Evolutionary conservation across 2,797 vertebrate genomes (phyloP).

Genomic region (Pogoniulus pusillus): DNA sequence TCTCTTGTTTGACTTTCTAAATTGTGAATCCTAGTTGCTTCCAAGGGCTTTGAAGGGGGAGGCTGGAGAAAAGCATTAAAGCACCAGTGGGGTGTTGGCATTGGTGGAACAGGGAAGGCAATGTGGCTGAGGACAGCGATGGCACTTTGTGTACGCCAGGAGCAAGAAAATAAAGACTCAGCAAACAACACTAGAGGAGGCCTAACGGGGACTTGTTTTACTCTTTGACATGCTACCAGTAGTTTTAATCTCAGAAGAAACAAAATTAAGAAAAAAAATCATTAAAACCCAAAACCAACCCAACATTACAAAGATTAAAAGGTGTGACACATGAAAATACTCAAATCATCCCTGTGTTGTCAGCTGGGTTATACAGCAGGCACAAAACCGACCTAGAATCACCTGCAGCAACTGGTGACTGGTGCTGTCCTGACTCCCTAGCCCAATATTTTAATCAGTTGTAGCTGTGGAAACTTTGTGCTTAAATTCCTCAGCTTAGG

Average conservation of each 20-base stretch:
- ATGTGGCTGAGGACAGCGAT: neutral
- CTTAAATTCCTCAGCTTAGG: constrained; percentile 58
- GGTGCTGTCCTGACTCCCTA: neutral
- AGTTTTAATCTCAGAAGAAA: constrained; percentile 50
- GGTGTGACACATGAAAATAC: neutral
- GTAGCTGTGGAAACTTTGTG: constrained; percentile 55
- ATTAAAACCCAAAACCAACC: neutral
- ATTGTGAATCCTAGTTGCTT: neutral
- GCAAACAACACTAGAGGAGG: constrained; percentile 12
- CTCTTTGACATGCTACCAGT: constrained; percentile 47
- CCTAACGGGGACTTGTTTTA: constrained; percentile 48
- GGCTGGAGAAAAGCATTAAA: neutral
- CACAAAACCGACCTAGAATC: constrained; percentile 39
- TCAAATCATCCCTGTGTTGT: neutral
- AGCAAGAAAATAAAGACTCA: constrained; percentile 47
- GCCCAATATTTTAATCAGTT: constrained; percentile 32
- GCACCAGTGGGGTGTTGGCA: fast-evolving
- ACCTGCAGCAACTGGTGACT: neutral
- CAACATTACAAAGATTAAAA: constrained; percentile 25
- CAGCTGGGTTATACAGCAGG: constrained; percentile 44
- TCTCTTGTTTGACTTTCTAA: constrained; percentile 1
- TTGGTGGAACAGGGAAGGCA: neutral
- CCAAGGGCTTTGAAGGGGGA: neutral
- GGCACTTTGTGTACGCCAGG: neutral
- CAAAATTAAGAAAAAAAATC: neutral